These are phyloP conservation scores for Dasypus novemcinctus DNA, from an alignment of 2,113 vertebrate genomes.

Conservation along the genomic window DNA sequence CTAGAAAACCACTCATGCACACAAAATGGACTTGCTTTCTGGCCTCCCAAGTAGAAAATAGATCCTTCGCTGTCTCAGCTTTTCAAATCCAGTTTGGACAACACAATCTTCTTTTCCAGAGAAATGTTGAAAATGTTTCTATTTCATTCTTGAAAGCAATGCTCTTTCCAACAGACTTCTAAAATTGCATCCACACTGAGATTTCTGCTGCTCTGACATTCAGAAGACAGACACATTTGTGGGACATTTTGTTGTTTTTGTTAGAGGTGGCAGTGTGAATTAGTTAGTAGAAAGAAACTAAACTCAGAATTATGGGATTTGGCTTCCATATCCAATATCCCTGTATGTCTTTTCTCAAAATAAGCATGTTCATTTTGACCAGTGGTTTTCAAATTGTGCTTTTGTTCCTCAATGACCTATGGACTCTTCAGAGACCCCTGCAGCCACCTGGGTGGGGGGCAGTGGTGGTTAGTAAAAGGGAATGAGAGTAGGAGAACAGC, in stretches of 20 bases:
- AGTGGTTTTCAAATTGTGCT: background rate
- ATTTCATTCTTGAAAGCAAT: background rate
- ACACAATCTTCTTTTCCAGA: background rate
- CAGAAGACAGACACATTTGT: background rate
- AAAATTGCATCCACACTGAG: background rate
- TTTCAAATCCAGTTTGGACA: background rate
- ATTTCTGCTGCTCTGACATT: background rate
- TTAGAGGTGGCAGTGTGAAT: no score
- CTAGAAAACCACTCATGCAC: constrained; percentile 29
- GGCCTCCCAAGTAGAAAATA: background rate
- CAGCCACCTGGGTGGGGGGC: background rate
- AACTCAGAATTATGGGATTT: background rate
- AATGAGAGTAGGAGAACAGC: background rate
- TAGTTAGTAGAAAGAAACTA: background rate
- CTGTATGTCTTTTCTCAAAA: background rate
- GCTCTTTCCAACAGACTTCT: background rate
- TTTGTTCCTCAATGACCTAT: background rate
- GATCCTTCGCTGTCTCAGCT: background rate
- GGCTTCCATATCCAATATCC: background rate
- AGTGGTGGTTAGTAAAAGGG: background rate
- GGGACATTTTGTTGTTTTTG: background rate
- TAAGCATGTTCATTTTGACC: background rate
- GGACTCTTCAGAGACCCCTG: background rate
- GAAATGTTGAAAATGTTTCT: background rate
- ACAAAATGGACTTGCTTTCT: rapidly evolving